Base-by-base conservation (phyloP, 2,797 vertebrate genomes). In the Triplophysa yarkandensis region DNA sequence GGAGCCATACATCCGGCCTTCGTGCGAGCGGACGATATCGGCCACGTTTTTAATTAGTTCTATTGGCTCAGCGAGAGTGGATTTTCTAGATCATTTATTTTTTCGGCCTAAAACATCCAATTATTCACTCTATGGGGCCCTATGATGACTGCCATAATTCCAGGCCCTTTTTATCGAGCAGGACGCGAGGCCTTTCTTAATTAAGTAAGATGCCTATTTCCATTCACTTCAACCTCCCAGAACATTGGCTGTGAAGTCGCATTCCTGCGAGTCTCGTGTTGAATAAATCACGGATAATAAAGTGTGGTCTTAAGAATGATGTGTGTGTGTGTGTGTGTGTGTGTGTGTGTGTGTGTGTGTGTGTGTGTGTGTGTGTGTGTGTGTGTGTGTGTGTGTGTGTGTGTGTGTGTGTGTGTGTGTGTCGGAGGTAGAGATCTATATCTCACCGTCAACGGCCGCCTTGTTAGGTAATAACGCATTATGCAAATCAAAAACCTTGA, bases 11-110 rank as follows among this genome's bases (percentile, higher is more conserved):
- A 82, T 81, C 71, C 73, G 28, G 71, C 83, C 74, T 77, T 81
- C 65, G 73, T 83, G 69, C 25, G 60, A 80, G 67, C 70, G 63
- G 44, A 74, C 79, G 71, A 72, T 77, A 82, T 77, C 68, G 32
- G 23, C 8, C 74, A 80, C 77, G 77, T 74, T 84, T 83, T 87
- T 86, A 85, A 88, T 86, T 85, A 80, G 77, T 85, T 85, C 84
- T 82, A 84, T 85, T 85, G 81, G 80, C 76, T 78, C 82, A 77
- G 80, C 28, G 65, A 76, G 81, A 82, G 79, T 78, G 75, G 80
- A 81, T 83, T 85, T 86, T 83, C 77, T 87, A 81, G 73, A 79
- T 80, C 57, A 76, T 86, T 84, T 80, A 68, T 77, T 84, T 85
- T 82, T 84, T 81, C 83, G 34, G 66, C 68, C 74, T 84, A 83